phyloP scores from a whole-genome alignment of 2,888 invertebrate genomes.

The Volucella bombylans region DNA sequence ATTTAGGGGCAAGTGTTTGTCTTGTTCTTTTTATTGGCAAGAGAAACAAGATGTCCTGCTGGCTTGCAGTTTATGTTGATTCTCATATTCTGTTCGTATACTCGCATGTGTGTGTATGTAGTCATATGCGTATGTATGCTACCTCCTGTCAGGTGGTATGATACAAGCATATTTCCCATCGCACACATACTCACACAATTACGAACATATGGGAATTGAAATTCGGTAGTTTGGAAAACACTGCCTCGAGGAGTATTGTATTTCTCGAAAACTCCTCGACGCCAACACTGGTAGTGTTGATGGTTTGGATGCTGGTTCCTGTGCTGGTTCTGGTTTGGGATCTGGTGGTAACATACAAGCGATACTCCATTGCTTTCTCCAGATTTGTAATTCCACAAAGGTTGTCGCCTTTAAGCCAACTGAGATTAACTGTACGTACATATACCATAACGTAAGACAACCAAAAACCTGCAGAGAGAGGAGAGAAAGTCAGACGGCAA shows the following conservation, averaged over 20 bases:
- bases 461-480: not conserved
- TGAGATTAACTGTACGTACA: constrained; percentile 63
- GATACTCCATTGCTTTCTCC: constrained; percentile 29
- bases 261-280: constrained; percentile 35
- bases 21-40: constrained; percentile 17
- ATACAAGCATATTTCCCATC: not conserved
- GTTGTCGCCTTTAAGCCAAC: constrained; percentile 73
- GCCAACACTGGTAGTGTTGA: constrained; percentile 15
- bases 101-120: not conserved
- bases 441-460: constrained; percentile 21
- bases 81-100: constrained; percentile 27
- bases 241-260: constrained; percentile 38
- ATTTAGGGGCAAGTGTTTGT: constrained; percentile 40
- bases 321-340: too few relatives aligned
- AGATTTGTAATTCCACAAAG: constrained; percentile 72
- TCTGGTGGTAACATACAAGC: too few relatives aligned
- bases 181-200: constrained; percentile 6
- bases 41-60: constrained; percentile 59
- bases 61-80: constrained; percentile 61
- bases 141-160: constrained; percentile 54
- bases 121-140: not conserved
- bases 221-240: constrained; percentile 36
- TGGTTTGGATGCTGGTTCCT: not conserved
- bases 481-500: not conserved
- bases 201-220: constrained; percentile 57